Conservation (phyloP, 2,797 vertebrate species). For the Melanogrammus aeglefinus region DNA sequence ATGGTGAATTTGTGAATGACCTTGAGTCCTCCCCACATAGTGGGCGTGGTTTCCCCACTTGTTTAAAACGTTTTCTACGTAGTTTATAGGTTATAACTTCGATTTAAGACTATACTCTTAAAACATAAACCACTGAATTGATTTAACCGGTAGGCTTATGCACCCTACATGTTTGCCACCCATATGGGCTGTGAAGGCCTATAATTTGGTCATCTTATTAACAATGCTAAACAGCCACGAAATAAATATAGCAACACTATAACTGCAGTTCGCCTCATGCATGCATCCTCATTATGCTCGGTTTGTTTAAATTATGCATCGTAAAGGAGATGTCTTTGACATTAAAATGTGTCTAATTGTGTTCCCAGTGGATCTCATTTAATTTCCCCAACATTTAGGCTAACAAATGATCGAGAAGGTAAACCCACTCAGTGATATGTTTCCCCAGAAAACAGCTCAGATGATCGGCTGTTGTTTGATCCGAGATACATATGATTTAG, state of each 20-base stretch:
- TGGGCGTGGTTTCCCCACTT: conserved; percentile 47
- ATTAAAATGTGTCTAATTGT: conserved; percentile 56
- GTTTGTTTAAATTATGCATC: conserved; percentile 62
- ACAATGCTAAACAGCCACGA: neutral
- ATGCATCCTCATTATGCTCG: conserved; percentile 51
- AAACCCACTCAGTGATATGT: neutral
- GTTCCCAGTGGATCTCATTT: conserved; percentile 12
- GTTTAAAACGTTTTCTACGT: neutral
- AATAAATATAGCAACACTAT: neutral
- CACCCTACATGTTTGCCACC: too few species aligned
- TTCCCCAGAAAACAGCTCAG: neutral
- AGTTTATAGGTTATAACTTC: neutral
- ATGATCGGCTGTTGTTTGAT: too few species aligned
- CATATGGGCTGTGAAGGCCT: neutral
- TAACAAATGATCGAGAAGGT: neutral
- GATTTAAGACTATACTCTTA: neutral
- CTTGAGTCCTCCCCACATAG: conserved; percentile 71
- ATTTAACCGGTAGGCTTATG: too few species aligned
- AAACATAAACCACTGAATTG: too few species aligned
- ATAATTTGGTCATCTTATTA: neutral
- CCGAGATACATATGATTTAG: too few species aligned
- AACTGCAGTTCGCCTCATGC: conserved; percentile 37
- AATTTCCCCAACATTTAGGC: conserved; percentile 26
- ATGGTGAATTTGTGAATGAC: conserved; percentile 81
- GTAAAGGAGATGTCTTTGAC: conserved; percentile 58